Evolutionary conservation across 2,888 invertebrate genomes (phyloP).

Genomic region (Trimorus sp.): DNA sequence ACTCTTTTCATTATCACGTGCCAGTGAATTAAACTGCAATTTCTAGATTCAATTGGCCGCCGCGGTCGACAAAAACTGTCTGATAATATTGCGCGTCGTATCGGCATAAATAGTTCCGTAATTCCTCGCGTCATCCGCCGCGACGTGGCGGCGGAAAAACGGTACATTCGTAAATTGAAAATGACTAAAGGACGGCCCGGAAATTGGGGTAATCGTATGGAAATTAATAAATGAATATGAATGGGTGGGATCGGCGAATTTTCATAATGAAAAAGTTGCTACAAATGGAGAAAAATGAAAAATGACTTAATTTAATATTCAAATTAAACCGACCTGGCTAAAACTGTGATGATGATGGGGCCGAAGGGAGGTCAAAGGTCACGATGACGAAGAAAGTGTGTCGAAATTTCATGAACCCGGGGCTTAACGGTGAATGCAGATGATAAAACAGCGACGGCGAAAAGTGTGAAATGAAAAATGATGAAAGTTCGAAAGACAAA

Average conservation of each 20-base stretch:
- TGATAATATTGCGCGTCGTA: not conserved
- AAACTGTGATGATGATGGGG: too few relatives aligned
- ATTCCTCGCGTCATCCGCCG: not conserved
- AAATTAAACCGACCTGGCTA: too few relatives aligned
- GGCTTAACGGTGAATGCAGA: too few relatives aligned
- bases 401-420: too few relatives aligned
- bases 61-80: not conserved
- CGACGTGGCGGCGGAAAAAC: not conserved
- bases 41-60: conserved; percentile 2
- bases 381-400: too few relatives aligned
- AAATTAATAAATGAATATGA: not conserved
- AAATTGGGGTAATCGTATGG: not conserved
- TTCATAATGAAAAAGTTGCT: too few relatives aligned
- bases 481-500: too few relatives aligned
- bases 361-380: too few relatives aligned
- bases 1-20: not conserved
- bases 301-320: too few relatives aligned
- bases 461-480: too few relatives aligned
- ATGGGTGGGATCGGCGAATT: not conserved
- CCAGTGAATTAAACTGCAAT: conserved; percentile 8
- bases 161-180: conserved; percentile 1
- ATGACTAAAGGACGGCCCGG: not conserved
- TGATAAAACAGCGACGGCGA: too few relatives aligned
- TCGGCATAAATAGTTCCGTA: conserved; percentile 13
- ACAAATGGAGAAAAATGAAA: too few relatives aligned